Base-by-base conservation (phyloP, 2,113 vertebrate genomes). In the Leuciscus idus region DNA sequence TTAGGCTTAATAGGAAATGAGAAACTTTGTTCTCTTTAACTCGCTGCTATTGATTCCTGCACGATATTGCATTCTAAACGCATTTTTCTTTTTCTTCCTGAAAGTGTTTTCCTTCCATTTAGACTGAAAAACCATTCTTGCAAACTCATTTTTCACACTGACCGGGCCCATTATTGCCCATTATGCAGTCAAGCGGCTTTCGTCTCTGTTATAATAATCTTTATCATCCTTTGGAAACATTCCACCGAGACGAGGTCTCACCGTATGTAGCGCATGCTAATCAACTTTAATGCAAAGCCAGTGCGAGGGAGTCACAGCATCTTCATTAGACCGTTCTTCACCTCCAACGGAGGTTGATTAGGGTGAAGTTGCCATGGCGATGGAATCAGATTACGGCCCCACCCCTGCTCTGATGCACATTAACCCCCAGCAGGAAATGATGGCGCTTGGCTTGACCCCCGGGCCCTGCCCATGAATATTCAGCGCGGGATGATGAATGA, bases 181-280 rank as follows among this genome's bases (percentile, higher is more conserved):
- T 70, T 82, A 82, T 82, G 62, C 81, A 82, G 81, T 50, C 43
- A 33, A 82, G 39, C 62, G 17, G 48, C 30, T 43, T 87, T 70
- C 59, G 62, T 78, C 50, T 80, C 52, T 48, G 28, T 84, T 48
- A 62, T 66, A 46, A 61, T 80, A 72, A 85, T 79, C 87, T 81
- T 81, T 74, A 73, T 72, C 85, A 59, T 86, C 36, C 59, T n/a
- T 81, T 23, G 68, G 23, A 85, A 87, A 80, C 66, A 43, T 72
- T 87, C 76, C 28, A 36, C 61, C 1, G 39, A 50, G 48, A 50
- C 26, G 52, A 17, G 73, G 48, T 57, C 39, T 57, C 76, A 61
- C 55, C 33, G 90, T 93, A 93, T 93, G 93, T 91, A 64, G 46
- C 62, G 87, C 91, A 94, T 93, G 93, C 91, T 94, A 95, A 94